Conservation (phyloP, 2,113 vertebrate genomes). For the Elaphurus davidianus region DNA sequence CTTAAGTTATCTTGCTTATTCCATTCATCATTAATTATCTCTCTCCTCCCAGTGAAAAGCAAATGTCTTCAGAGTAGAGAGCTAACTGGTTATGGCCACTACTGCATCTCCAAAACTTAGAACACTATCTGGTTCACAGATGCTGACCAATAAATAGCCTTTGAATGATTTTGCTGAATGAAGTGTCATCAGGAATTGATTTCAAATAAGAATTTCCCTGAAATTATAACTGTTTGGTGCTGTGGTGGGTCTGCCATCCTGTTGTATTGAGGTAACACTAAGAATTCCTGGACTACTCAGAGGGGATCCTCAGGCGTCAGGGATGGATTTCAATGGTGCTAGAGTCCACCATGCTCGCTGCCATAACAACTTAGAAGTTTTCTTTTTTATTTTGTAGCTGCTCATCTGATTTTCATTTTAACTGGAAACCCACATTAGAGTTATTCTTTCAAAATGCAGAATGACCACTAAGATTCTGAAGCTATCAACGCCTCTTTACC, state of each 20-base stretch:
- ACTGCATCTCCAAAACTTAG: neutral
- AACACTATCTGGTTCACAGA: neutral
- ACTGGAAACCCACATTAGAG: neutral
- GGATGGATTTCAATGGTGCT: neutral
- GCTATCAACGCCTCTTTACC: neutral
- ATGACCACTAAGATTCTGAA: neutral
- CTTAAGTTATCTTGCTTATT: neutral
- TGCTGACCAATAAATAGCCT: neutral
- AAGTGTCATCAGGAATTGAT: neutral
- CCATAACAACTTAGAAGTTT: neutral
- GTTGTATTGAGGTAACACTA: accelerated
- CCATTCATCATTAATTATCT: neutral
- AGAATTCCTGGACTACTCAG: neutral
- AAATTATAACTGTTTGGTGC: neutral
- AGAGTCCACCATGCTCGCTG: too few species aligned
- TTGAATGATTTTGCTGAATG: neutral
- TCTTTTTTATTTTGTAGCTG: neutral
- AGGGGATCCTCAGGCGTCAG: accelerated
- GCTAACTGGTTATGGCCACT: neutral
- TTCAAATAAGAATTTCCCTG: neutral
- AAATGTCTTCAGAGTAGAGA: neutral
- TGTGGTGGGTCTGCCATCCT: accelerated
- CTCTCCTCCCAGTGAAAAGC: neutral
- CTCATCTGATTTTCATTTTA: neutral
- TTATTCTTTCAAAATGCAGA: neutral